Evolutionary conservation across 2,888 invertebrate genomes (phyloP).

Genomic region (Celastrina argiolus): DNA sequence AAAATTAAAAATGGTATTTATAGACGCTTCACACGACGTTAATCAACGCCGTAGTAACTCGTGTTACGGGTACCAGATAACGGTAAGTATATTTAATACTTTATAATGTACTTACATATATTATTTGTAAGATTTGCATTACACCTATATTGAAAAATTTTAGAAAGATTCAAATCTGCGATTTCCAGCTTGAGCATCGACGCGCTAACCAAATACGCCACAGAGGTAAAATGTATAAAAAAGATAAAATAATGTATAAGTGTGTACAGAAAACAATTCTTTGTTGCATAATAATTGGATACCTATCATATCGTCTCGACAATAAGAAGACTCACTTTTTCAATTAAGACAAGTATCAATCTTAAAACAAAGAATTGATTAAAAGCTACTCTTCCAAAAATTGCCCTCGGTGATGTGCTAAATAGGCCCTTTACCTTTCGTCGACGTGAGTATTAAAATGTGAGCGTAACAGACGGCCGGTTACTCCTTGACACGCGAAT

Average conservation of each 20-base stretch:
- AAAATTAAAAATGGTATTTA: too few relatives aligned
- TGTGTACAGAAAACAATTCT: neutral
- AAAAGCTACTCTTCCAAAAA: conserved; percentile 31
- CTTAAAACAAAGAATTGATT: conserved; percentile 34
- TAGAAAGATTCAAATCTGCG: too few relatives aligned
- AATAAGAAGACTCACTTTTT: neutral
- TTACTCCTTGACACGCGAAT: conserved; percentile 74
- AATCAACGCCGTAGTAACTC: too few relatives aligned
- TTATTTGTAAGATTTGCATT: too few relatives aligned
- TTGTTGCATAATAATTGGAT: neutral
- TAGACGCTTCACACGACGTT: too few relatives aligned
- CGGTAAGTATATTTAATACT: too few relatives aligned
- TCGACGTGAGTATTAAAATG: conserved; percentile 68
- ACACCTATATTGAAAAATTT: too few relatives aligned
- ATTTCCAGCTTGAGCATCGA: too few relatives aligned
- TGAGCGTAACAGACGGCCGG: conserved; percentile 58
- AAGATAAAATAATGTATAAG: neutral
- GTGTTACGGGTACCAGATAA: too few relatives aligned
- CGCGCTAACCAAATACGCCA: too few relatives aligned
- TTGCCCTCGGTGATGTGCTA: conserved; percentile 55
- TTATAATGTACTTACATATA: too few relatives aligned
- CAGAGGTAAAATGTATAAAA: too few relatives aligned
- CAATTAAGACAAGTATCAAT: conserved; percentile 25
- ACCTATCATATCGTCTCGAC: neutral
- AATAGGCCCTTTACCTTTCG: conserved; percentile 47